These are phyloP conservation scores for Hystrix cristata DNA, from an alignment of 2,113 vertebrate species.

Conservation along the genomic window DNA sequence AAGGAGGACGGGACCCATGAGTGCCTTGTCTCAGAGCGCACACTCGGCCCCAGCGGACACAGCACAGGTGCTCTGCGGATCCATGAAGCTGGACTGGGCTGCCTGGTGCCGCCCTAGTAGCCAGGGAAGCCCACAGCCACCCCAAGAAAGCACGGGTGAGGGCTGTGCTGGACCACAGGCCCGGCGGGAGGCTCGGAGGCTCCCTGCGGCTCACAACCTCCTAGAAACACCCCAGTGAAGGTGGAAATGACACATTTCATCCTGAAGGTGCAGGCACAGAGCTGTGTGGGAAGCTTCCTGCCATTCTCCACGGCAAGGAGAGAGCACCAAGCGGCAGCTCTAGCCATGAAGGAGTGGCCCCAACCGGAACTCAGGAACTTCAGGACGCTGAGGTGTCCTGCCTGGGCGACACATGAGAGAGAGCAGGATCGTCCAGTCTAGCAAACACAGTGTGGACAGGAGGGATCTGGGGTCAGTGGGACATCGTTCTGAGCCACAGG, in stretches of 20 bases:
- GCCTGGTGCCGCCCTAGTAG: background rate
- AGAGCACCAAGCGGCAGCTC: too few species aligned
- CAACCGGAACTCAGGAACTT: background rate
- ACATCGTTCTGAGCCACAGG: background rate
- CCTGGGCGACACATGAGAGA: background rate
- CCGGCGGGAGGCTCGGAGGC: background rate
- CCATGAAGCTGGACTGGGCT: background rate
- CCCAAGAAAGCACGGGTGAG: background rate
- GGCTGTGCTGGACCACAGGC: background rate
- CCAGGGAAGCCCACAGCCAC: background rate
- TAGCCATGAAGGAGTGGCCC: background rate
- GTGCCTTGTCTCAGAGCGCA: background rate
- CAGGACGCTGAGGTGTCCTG: background rate
- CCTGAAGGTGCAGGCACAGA: background rate
- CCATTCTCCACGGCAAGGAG: background rate
- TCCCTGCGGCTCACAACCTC: background rate
- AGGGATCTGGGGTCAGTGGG: background rate
- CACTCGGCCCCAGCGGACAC: background rate
- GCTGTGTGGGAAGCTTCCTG: background rate
- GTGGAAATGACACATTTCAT: background rate
- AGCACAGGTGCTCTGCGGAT: too few species aligned
- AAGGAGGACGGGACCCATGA: background rate
- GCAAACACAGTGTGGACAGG: background rate
- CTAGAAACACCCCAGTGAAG: background rate
- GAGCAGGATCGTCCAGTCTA: background rate